Conservation (phyloP, 2,113 vertebrate genomes). For the Eulemur rufifrons region DNA sequence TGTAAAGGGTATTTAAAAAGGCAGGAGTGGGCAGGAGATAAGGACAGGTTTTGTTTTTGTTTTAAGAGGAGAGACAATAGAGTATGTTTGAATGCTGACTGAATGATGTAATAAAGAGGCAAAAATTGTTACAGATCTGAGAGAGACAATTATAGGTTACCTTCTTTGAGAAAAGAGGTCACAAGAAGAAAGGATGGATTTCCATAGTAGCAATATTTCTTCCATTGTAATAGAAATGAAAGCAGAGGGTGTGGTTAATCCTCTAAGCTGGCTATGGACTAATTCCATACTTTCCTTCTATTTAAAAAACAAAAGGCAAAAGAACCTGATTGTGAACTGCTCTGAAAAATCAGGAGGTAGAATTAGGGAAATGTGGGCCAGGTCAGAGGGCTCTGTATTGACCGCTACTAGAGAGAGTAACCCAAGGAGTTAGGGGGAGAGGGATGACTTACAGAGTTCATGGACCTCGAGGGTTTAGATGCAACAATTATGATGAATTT, state of each 20-base stretch:
- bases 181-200: background rate
- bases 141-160: background rate
- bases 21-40: background rate
- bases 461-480: background rate
- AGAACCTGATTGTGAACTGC: background rate
- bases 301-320: background rate
- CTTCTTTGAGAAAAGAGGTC: background rate
- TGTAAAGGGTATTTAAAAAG: background rate
- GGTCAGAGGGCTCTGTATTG: background rate
- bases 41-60: background rate
- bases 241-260: background rate
- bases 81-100: background rate
- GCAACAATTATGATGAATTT: background rate
- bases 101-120: background rate
- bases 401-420: background rate
- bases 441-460: background rate
- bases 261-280: background rate
- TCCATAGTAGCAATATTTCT: background rate
- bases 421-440: background rate
- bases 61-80: background rate
- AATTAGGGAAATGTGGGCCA: background rate
- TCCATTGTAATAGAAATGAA: background rate
- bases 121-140: background rate
- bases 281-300: background rate
- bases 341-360: background rate